Conservation (phyloP, 2,113 vertebrate genomes). For the Circaetus cinerascens region DNA sequence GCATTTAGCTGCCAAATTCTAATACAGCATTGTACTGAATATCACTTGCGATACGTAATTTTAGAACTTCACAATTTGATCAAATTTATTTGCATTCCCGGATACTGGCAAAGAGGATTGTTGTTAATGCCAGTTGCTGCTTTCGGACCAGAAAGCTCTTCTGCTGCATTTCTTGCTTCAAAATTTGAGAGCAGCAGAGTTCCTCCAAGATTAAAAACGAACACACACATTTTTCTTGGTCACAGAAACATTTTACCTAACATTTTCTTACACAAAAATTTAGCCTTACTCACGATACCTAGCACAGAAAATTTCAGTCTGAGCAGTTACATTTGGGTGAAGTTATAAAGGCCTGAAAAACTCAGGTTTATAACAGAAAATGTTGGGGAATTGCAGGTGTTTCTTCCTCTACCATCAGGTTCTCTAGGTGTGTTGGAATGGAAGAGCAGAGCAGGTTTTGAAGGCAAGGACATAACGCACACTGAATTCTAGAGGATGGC, state of each 20-base stretch:
- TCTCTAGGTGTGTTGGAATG: not conserved
- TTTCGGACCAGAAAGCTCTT: not conserved
- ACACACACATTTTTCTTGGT: not conserved
- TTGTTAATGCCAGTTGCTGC: not conserved
- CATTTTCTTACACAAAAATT: not conserved
- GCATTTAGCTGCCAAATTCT: not conserved
- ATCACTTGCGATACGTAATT: not conserved
- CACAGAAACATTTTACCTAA: not conserved
- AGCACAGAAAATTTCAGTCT: not conserved
- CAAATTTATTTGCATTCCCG: not conserved
- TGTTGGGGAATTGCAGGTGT: not conserved
- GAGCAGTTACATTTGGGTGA: not conserved
- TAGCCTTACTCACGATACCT: not conserved
- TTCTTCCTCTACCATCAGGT: not conserved
- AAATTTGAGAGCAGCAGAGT: not conserved
- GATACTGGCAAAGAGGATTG: not conserved
- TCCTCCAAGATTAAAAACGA: not conserved
- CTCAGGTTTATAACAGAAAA: not conserved
- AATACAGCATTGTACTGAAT: not conserved
- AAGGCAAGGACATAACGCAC: not conserved
- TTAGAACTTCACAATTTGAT: not conserved
- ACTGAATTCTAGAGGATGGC: not conserved
- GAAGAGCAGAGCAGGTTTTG: not conserved
- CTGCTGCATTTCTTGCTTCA: not conserved
- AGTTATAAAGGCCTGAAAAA: not conserved